Conservation (phyloP, 2,888 invertebrate genomes). For the Galerucella nymphaeae region DNA sequence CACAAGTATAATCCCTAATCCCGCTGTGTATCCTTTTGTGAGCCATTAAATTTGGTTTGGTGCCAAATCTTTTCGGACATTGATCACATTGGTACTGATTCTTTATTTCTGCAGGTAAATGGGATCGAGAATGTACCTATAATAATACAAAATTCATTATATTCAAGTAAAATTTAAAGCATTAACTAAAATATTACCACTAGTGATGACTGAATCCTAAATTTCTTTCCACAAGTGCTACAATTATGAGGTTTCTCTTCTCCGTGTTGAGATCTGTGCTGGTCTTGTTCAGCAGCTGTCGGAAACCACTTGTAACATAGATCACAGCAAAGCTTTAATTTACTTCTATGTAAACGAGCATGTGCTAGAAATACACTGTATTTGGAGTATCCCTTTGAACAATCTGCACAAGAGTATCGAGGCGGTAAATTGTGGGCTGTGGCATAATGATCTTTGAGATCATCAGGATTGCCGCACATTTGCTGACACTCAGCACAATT, state of each 20-base stretch:
- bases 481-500: constrained; percentile 68
- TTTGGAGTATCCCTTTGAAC: constrained; percentile 72
- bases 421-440: constrained; percentile 72
- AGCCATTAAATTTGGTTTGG: constrained; percentile 70
- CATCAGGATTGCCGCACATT: constrained; percentile 64
- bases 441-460: constrained; percentile 72
- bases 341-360: constrained; percentile 71
- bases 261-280: constrained; percentile 67
- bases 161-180: not conserved
- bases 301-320: constrained; percentile 70
- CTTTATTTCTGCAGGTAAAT: constrained; percentile 69
- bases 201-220: constrained; percentile 69
- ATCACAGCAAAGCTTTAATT: constrained; percentile 69
- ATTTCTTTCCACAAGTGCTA: constrained; percentile 69
- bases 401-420: constrained; percentile 75
- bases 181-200: constrained; percentile 51
- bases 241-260: constrained; percentile 68
- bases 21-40: constrained; percentile 70
- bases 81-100: constrained; percentile 71
- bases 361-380: constrained; percentile 75
- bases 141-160: not conserved
- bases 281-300: constrained; percentile 60
- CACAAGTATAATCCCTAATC: constrained; percentile 68
- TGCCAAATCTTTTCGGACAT: constrained; percentile 71
- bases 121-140: constrained; percentile 67